phyloP scores from a whole-genome alignment of 2,797 vertebrate species.

The Clarias laeviceps region DNA sequence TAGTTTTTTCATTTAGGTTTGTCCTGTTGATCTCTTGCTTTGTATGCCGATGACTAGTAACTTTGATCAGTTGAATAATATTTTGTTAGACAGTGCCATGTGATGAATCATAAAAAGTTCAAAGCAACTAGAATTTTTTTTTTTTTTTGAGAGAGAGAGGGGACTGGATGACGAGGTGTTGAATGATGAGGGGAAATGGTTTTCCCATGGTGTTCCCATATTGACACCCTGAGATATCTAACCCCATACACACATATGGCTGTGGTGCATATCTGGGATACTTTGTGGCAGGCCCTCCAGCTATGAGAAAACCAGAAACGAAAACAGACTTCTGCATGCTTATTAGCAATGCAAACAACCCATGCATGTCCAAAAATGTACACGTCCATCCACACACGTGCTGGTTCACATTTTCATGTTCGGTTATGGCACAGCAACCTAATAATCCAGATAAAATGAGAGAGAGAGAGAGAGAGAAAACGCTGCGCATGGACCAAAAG shows the following conservation, averaged over 20 bases:
- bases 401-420: conserved; percentile 26
- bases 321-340: not conserved
- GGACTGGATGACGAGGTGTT: not conserved
- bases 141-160: not conserved
- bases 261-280: not conserved
- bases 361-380: not conserved
- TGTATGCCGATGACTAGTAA: not conserved
- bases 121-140: not conserved
- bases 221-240: not conserved
- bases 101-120: not conserved
- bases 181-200: not conserved
- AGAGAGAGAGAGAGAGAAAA: not conserved
- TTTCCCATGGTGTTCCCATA: not conserved
- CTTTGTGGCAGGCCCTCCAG: not conserved
- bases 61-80: not conserved
- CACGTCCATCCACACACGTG: not conserved
- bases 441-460: not conserved
- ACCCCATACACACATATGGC: not conserved
- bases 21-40: not conserved
- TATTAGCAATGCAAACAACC: not conserved
- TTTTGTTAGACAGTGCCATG: not conserved
- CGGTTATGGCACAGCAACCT: conserved; percentile 5
- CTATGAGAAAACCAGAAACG: not conserved
- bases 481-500: not conserved
- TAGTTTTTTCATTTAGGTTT: not conserved